Evolutionary conservation across 92 coral and sea anemone genomes (phyloP), one percentile per base, ranked within the genome.

Genomic region (Siderastrea radians): DNA sequence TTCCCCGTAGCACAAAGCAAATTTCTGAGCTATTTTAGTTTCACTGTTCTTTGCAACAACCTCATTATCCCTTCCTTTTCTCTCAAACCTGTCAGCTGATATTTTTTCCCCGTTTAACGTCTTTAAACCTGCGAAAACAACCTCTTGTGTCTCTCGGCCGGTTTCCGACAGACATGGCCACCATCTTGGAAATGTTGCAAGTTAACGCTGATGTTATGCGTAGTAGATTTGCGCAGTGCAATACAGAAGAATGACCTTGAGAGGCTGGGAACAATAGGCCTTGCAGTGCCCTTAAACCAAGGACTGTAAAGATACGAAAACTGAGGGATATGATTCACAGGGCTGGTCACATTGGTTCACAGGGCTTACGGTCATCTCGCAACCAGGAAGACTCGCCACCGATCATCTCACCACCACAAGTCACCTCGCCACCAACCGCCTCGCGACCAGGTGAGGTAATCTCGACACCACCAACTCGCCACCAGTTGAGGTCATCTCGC

Each of bases 161-260:
- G 54, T 45, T 44, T 58, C 48, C 50, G 15, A 54, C 9, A 8
- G 64, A 48, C 46, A 80, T 64, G 54, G 76, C 85, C 85, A 49
- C 85, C 85, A 66, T 62, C 54, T 80, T 80, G 75, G 76, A 66
- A 61, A 66, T 80, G 85, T 65, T 80, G 75, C 76, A 17, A 80
- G 66, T 80, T 80, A 69, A 26, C 38, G 85, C 75, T 45, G 10
- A 4, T 66, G 74, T 80, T 46, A 65, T 63, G 82, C 82, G 82
- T 69, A 77, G 82, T 58, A 53, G 45, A 77, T 43, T 53, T 77
- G 81, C 68, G 80, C 80, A 75, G 61, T 75, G 57, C 59, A 75
- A 75, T 45, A 15, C 69, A 68, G 73, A 11, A 13, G 48, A 17
- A 68, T 68, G 73, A 68, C 50, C 65, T 60, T 60, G 11, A 60